Evolutionary conservation across 2,888 invertebrate species (phyloP).

Genomic region (Desoria tigrina): DNA sequence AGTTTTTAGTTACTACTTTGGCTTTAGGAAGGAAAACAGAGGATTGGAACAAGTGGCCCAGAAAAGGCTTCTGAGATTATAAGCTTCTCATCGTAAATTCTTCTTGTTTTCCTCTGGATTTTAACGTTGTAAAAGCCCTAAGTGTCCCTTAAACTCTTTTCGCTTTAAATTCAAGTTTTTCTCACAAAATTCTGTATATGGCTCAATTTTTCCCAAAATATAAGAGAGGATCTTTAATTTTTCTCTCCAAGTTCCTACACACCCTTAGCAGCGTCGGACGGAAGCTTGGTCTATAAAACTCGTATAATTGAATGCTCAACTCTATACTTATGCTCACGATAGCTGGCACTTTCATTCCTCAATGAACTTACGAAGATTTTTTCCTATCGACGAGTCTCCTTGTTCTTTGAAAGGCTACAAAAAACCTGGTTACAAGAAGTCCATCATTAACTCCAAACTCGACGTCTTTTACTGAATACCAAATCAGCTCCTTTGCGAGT

Average conservation of each 20-base stretch:
- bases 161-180: conserved; percentile 1
- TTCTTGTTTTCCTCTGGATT: not conserved
- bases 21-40: not conserved
- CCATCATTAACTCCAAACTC: conserved; percentile 7
- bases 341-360: conserved; percentile 7
- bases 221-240: conserved; percentile 1
- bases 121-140: not conserved
- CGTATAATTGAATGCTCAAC: conserved; percentile 43
- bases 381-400: too few species aligned
- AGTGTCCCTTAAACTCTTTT: not conserved
- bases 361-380: too few species aligned
- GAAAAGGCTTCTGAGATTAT: not conserved
- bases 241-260: not conserved
- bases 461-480: conserved; percentile 4
- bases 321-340: conserved; percentile 39
- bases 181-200: conserved; percentile 15
- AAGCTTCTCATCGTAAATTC: not conserved
- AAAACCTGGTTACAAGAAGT: not conserved
- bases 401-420: too few species aligned
- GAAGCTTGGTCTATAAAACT: conserved; percentile 47
- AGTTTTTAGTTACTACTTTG: conserved; percentile 13
- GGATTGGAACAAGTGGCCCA: too few species aligned
- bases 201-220: conserved; percentile 39
- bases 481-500: conserved; percentile 1
- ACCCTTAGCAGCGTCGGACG: conserved; percentile 24